A percentile compares a stretch with the other conserved stretches of the same genome.
Conservation (phyloP, 2,888 invertebrate genomes). For the Didymodactylos carnosus region DNA sequence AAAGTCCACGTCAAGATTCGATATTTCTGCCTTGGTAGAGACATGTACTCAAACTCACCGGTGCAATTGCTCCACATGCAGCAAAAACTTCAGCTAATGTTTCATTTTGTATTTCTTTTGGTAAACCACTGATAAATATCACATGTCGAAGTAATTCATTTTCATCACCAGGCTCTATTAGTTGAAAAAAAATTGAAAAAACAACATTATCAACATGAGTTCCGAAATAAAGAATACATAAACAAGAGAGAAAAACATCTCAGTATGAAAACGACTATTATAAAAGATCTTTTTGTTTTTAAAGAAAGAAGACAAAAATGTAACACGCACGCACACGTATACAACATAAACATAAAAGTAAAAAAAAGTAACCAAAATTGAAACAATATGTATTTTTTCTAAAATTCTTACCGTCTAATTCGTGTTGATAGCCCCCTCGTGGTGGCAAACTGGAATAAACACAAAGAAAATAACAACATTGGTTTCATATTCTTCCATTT, state of each 20-base stretch:
- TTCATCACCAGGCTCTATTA: background rate
- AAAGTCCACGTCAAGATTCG: no score
- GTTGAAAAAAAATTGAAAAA: no score
- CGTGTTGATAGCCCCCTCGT: background rate
- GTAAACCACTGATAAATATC: background rate
- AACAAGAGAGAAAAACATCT: no score
- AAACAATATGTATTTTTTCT: no score
- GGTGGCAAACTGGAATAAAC: slow-evolving; percentile 1
- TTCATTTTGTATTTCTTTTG: background rate
- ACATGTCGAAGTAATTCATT: background rate
- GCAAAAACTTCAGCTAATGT: background rate
- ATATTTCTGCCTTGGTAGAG: no score
- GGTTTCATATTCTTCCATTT: no score
- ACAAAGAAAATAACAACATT: background rate
- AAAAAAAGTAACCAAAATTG: background rate
- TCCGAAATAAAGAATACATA: no score
- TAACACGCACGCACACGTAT: background rate
- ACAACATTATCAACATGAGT: no score
- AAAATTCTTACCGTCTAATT: background rate
- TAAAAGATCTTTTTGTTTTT: background rate
- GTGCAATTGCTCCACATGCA: background rate
- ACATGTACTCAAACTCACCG: no score
- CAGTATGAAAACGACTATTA: no score
- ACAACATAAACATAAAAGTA: background rate
- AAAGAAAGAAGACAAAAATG: background rate